phyloP scores from a whole-genome alignment of 2,113 vertebrate genomes.

The cat (Felis catus) region F.catus_Fca126_mat1.0 CM031413.1:82028001-82028500 shows the following conservation, averaged over 20 bases:
- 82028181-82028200: conserved; percentile 42
- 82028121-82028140: neutral
- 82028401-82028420: conserved; percentile 90
- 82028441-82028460: conserved; percentile 88
- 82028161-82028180: neutral
- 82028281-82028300: neutral
- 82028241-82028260: conserved; percentile 60
- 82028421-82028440: conserved; percentile 96
- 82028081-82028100: neutral
- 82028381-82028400: neutral
- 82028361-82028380: conserved; percentile 32
- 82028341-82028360: conserved; percentile 27
- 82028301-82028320: neutral
- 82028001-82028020: conserved; percentile 7
- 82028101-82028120: neutral
- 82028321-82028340: conserved; percentile 11
- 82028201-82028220: conserved; percentile 33
- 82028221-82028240: conserved; percentile 43
- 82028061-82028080: neutral
- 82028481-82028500: conserved; percentile 86
- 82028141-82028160: conserved; percentile 1
- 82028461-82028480: conserved; percentile 93
- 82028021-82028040: conserved; percentile 30
- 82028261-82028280: conserved; percentile 67
- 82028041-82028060: neutral